Base-by-base conservation (phyloP, 2,113 vertebrate species). In the Meriones unguiculatus region DNA sequence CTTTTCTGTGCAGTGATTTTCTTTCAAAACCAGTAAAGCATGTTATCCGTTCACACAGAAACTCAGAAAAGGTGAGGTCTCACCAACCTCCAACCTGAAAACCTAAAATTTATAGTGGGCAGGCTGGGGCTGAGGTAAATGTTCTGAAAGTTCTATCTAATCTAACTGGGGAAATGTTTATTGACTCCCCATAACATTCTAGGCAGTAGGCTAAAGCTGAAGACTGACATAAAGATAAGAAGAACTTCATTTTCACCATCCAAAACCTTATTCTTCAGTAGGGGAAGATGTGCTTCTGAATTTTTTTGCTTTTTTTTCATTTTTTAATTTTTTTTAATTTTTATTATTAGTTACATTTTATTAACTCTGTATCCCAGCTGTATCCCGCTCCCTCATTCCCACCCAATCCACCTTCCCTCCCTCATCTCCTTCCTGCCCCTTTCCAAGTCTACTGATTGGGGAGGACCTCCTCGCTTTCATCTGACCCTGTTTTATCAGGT, bases 11-110 rank as follows among this genome's bases (percentile, higher is more conserved):
- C 75, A 52, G 7, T 57, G 35, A 70, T 90, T 57, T 93, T 94
- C 46, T 96, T 86, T 86, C 59, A 82, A 54, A 80, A 72, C 11
- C 50, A 81, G 52, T 89, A 81, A 92, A 90, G 4, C 38, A 35
- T 75, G 11, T 64, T 87, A 92, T 90, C 38, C 69, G 9, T 70
- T 90, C 73, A 4, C 18, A 46, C 5, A 70, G 57, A 11, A 87
- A 81, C 35, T 90, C 57, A 72, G 57, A 28, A 89, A 93, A 92
- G 32, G 28, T 10, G 3, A 17, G 28, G 7, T 76, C 52, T 86
- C 20, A 85, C 11, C 8, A 62, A 72, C 22, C 32, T 72, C 25
- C 24, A 69, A 41, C 5, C 78, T 64, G 50, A 73, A 50, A 84
- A 59, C 18, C 38, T 38, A 64, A 78, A 94, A 14, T 50, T 14